Percentiles rank a stretch among this genome's conserved stretches.
Conservation (phyloP, 2,113 vertebrate species). For the Eptesicus fuscus region DNA sequence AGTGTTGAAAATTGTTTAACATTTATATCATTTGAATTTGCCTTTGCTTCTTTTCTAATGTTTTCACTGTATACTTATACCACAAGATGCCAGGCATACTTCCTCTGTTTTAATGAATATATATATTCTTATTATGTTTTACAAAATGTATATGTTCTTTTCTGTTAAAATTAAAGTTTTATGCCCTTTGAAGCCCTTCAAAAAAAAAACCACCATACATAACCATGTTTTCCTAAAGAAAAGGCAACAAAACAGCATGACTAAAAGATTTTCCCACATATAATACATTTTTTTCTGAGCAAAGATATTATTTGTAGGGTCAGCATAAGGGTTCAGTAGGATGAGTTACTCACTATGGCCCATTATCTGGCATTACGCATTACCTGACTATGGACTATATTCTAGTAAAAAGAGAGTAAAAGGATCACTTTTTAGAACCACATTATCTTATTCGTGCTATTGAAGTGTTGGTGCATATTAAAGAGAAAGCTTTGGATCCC, state of each 20-base stretch:
- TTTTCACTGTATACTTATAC: not conserved
- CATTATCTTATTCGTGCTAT: constrained; percentile 52
- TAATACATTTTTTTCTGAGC: constrained; percentile 39
- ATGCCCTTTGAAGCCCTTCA: not conserved
- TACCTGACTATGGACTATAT: constrained; percentile 18
- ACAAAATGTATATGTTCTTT: not conserved
- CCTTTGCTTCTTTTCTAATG: not conserved
- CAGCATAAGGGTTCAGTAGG: not conserved
- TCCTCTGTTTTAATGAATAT: not conserved
- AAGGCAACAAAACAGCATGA: constrained; percentile 1
- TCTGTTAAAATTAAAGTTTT: not conserved
- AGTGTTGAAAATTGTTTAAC: not conserved
- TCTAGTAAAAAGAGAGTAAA: constrained; percentile 25
- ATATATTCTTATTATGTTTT: not conserved
- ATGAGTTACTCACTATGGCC: not conserved
- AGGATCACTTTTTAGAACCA: constrained; percentile 25
- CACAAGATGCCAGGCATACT: not conserved
- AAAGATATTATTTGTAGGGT: constrained; percentile 38
- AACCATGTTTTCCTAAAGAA: not conserved
- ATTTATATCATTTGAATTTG: constrained; percentile 27
- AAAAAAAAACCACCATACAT: not conserved
- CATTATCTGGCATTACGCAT: constrained; percentile 33
- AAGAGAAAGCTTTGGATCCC: constrained; percentile 31
- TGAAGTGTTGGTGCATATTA: constrained; percentile 41
- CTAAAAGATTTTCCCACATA: constrained; percentile 2